Evolutionary conservation across 2,797 vertebrate genomes (phyloP), one percentile per base, ranked within the genome.

Genomic region (Morelia viridis): DNA sequence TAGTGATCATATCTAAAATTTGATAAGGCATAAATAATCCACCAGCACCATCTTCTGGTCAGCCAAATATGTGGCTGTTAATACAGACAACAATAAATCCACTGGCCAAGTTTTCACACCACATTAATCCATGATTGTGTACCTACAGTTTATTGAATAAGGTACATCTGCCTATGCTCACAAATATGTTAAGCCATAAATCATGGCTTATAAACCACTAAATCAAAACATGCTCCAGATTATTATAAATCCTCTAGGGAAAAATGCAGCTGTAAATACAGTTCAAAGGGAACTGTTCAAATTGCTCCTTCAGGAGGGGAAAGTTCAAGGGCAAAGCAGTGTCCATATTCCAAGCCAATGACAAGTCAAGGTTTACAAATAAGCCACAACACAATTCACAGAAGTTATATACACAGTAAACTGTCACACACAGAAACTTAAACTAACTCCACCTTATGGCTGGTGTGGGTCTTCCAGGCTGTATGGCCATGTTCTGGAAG

Each of bases 1-100:
- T 41, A 41, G 1, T 65, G 46, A 60, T 35, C 53, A 61, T 12
- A 12, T 5, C 87, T 46, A 86, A 50, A 60, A 28, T 4, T 26
- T 61, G 28, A 31, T 65, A 86, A 56, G 9, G 28, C 31, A 58
- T 65, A 65, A 57, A 50, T 87, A 80, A 80, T 65, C 86, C 65
- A 41, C 9, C 3, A 64, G 58, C 89, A 90, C 89, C 92, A 56
- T 87, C 92, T 80, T 13, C 57, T 92, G 92, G 65, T 22, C 9
- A 41, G 24, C 11, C 19, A 22, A 22, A 76, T 61, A 58, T 35
- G 1, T 76, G 6, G 1, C 22, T n/a, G 12, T 19, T 60, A 50
- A 31, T 17, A 50, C 13, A 15, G 31, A 13, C 1, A 24, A 84
- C 8, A 28, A 24, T 24, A 80, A 80, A 80, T 35, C 19, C 35